Evolutionary conservation across 2,888 invertebrate species (phyloP).

Genomic region (Teleiodes luculella): DNA sequence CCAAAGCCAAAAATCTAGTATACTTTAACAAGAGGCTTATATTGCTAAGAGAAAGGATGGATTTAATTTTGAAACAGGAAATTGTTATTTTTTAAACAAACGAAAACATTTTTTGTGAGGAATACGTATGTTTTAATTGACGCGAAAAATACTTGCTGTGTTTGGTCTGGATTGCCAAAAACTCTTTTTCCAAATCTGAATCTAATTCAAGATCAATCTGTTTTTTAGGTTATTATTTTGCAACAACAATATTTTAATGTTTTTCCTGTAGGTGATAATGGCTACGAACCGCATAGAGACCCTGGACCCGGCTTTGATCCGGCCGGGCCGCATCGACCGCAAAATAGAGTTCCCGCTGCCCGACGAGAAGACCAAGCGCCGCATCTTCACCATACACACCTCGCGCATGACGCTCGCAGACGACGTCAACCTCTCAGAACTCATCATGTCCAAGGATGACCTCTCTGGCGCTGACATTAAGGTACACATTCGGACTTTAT

Average conservation of each 20-base stretch:
- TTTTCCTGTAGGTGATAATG: conserved; percentile 88
- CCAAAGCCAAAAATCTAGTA: too few species aligned
- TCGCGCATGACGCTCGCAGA: conserved; percentile 98
- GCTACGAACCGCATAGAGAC: conserved; percentile 99
- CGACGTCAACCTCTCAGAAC: conserved; percentile 97
- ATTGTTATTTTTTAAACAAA: too few species aligned
- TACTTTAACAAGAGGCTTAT: too few species aligned
- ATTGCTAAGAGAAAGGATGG: too few species aligned
- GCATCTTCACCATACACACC: conserved; percentile 99
- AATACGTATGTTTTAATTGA: too few species aligned
- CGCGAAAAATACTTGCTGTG: too few species aligned
- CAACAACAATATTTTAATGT: conserved; percentile 11
- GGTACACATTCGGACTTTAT: too few species aligned
- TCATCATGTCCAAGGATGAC: conserved; percentile 99
- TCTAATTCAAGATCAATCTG: too few species aligned
- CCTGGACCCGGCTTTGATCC: conserved; percentile 97
- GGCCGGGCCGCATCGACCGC: conserved; percentile 98
- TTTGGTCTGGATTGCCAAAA: too few species aligned
- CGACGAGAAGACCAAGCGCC: conserved; percentile 98
- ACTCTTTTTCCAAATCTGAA: too few species aligned
- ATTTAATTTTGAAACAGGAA: too few species aligned
- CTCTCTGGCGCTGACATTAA: conserved; percentile 98
- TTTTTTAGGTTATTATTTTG: not conserved
- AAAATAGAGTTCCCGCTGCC: conserved; percentile 99
- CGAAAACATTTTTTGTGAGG: too few species aligned